Percentiles rank a stretch among this genome's conserved stretches.
Evolutionary conservation across 2,888 invertebrate species (phyloP).

Genomic region (Unio delphinus): DNA sequence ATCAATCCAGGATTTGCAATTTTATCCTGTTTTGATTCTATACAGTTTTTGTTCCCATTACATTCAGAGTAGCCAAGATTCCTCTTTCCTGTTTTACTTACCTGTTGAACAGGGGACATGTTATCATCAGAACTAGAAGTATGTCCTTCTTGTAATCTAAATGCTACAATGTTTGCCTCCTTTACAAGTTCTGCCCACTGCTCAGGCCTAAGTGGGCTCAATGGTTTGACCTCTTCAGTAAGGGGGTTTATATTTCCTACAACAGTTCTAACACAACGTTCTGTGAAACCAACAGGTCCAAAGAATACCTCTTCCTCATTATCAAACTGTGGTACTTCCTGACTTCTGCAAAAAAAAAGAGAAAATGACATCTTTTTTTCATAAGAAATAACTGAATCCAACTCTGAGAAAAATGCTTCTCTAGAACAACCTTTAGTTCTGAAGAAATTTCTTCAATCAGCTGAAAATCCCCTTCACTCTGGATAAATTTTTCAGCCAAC

Average conservation of each 20-base stretch:
- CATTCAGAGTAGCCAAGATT: not conserved
- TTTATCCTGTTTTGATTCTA: no score
- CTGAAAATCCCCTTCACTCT: no score
- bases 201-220: constrained; percentile 44
- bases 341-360: no score
- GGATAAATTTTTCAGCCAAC: no score
- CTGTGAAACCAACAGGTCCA: constrained; percentile 52
- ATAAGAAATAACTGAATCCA: no score
- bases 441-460: no score
- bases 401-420: no score
- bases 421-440: no score
- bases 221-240: constrained; percentile 28
- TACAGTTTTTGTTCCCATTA: no score
- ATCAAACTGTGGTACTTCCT: constrained; percentile 10
- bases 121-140: constrained; percentile 1
- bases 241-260: constrained; percentile 23
- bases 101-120: constrained; percentile 4
- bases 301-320: constrained; percentile 59
- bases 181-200: constrained; percentile 50
- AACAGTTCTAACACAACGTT: constrained; percentile 42
- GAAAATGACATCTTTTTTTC: no score
- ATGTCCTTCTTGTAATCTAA: constrained; percentile 4
- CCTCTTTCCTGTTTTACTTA: not conserved
- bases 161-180: constrained; percentile 47
- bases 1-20: not conserved